Evolutionary conservation across 1,140 invertebrate genomes (phyloP), one percentile per base, ranked within the genome.

Genomic region (Gonatopus flavifemur): DNA sequence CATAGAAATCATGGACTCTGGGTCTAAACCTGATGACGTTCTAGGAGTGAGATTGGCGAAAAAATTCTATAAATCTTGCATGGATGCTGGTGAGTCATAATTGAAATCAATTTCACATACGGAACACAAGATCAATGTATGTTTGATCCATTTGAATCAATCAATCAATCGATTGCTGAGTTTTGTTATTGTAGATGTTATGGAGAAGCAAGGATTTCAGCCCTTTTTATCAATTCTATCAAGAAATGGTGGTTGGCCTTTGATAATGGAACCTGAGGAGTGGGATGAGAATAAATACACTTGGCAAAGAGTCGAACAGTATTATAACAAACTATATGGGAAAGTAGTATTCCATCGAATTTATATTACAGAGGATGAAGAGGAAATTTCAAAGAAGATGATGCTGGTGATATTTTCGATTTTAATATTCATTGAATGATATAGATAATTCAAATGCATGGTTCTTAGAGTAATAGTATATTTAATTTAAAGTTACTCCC

Each of bases 181-280:
- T n/a, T n/a, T n/a, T 28, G 6, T 10, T 12, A 8, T 3, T 57
- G 28, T 13, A 64, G 64, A 54, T 7, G 20, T 6, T 2, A 49
- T 47, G 3, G 47, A 59, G 19, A 44, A 13, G 12, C 35, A 25
- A 45, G 55, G 55, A 2, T 24, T 66, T 3, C 55, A 52, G 1
- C 54, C 57, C 6, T n/a, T 67, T 5, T 5, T 59, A 24, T 43
- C 48, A 5, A 57, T 58, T 8, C 0, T 66, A 10, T 38, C 53
- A 39, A 49, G 52, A 38, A 50, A 54, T 22, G 66, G 66, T 22
- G 66, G 66, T 12, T 68, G 66, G 66, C 66, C 66, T 4, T 46
- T 68, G 30, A 57, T 54, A 38, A 62, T 66, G 56, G 52, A 56
- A n/a, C 21, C 41, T 2, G 56, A 49, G 0, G 59, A 66, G 38